Base-by-base conservation (phyloP, 2,113 vertebrate species). In the Mesoclemmys tuberculata region DNA sequence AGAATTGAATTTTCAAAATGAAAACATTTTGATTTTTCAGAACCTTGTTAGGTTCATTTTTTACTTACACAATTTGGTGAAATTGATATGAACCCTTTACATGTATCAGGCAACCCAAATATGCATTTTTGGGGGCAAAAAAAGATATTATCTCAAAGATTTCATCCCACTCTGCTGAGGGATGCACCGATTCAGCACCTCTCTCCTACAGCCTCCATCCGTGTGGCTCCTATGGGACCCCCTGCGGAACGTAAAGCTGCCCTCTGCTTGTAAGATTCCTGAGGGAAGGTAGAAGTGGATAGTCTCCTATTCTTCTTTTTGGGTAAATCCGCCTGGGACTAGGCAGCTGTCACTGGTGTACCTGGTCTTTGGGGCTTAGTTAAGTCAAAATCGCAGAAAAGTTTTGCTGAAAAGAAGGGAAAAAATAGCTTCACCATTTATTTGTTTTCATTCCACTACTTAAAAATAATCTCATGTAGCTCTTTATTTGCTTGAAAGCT, bases 391-490 rank as follows among this genome's bases (percentile, higher is more conserved):
- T 91, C 82, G 44, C 56, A 7, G 1, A 10, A 35, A 81, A 80
- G 92, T 85, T 80, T 27, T 55, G 38, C 80, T 26, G 38, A 81
- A 92, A 61, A 77, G 88, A 85, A 89, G 58, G 87, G 87, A 75
- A 87, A 90, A 92, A 81, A 0, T 80, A 93, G 77, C 96, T 95
- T 94, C 93, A 54, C 41, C 61, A 82, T 92, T 90, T 0, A 0
- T 58, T 93, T 94, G 87, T 87, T 96, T 96, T 92, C 85, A 96
- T 95, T 93, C 86, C 0, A 0, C 89, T 92, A 58, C 93, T 96
- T 94, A 90, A 94, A 94, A 90, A 61, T 94, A 97, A 96, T 96
- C 96, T 93, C 1, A 0, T 22, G 46, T 51, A 93, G 92, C 44
- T 84, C 94, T 84, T 80, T 95, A 80, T 84, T 93, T 90, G 89